phyloP scores from a whole-genome alignment of 2,888 invertebrate species.

The Siphlonurus alternatus region DNA sequence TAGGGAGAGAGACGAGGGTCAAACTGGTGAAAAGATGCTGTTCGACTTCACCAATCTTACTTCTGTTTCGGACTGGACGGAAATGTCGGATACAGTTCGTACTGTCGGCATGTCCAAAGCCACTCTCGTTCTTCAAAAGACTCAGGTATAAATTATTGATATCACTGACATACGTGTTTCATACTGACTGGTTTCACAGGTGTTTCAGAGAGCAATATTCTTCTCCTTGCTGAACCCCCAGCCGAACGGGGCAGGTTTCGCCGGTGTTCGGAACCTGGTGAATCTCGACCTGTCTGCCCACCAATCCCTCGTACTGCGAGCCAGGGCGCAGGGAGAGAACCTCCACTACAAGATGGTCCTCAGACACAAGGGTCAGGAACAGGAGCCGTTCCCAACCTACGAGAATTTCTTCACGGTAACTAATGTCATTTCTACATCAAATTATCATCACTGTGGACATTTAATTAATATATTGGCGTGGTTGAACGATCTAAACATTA shows the following conservation, averaged over 20 bases:
- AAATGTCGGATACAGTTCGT: conserved; percentile 1
- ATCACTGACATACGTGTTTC: not conserved
- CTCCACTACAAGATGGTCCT: conserved; percentile 41
- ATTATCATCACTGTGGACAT: not conserved
- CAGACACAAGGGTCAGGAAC: conserved; percentile 36
- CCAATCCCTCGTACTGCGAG: conserved; percentile 32
- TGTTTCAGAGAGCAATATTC: conserved; percentile 42
- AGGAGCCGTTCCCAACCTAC: conserved; percentile 39
- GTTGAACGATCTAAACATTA: too few relatives aligned
- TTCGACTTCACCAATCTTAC: not conserved
- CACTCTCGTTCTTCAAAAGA: conserved; percentile 37
- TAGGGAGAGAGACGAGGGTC: not conserved
- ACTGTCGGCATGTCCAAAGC: conserved; percentile 48
- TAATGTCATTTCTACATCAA: too few relatives aligned
- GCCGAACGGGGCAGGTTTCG: conserved; percentile 48
- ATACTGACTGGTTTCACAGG: conserved; percentile 16
- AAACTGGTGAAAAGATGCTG: not conserved
- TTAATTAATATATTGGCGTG: too few relatives aligned
- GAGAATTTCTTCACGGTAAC: conserved; percentile 34
- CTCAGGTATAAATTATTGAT: conserved; percentile 26
- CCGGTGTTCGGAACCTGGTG: conserved; percentile 36
- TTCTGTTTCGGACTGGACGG: not conserved
- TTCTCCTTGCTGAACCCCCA: conserved; percentile 47
- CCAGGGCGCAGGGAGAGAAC: conserved; percentile 40
- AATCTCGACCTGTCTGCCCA: conserved; percentile 33